A percentile compares a stretch with the other conserved stretches of the same genome.
Evolutionary conservation across 2,797 vertebrate genomes (phyloP).

Genomic region (Rhabdomys pumilio): DNA sequence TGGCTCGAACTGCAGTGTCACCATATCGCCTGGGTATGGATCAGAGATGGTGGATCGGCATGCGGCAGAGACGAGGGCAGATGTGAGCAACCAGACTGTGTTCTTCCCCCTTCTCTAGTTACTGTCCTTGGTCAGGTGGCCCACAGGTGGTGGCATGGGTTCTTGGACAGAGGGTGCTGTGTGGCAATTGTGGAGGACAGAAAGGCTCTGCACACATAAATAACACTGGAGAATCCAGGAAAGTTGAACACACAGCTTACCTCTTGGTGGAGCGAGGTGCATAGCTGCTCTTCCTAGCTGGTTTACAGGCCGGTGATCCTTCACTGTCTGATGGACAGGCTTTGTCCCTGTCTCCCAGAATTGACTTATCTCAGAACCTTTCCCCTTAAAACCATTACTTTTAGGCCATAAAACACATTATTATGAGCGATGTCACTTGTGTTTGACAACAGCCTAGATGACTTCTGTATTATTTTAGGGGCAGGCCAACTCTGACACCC

Average conservation of each 20-base stretch:
- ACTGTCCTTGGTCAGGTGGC: not conserved
- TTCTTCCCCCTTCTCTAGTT: fast-evolving
- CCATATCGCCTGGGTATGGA: not conserved
- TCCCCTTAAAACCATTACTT: not conserved
- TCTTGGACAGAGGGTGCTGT: not conserved
- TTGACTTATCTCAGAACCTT: not conserved
- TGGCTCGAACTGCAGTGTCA: not conserved
- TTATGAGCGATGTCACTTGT: not conserved
- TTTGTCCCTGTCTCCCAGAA: not conserved
- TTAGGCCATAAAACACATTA: not conserved
- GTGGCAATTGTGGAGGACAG: not conserved
- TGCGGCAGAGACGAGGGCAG: not conserved
- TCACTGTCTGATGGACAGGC: not conserved
- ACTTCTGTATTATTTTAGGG: not conserved
- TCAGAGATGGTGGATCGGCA: not conserved
- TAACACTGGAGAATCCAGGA: not conserved
- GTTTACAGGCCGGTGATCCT: not conserved
- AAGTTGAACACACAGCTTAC: not conserved
- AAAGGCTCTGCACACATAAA: not conserved
- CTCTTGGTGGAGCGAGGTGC: too few species aligned
- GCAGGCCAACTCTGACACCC: not conserved
- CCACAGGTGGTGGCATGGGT: fast-evolving
- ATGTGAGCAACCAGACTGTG: too few species aligned
- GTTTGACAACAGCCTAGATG: not conserved
- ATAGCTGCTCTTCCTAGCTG: not conserved